Base-by-base conservation (phyloP, 2,888 invertebrate genomes). In the Pogonocherus hispidulus region DNA sequence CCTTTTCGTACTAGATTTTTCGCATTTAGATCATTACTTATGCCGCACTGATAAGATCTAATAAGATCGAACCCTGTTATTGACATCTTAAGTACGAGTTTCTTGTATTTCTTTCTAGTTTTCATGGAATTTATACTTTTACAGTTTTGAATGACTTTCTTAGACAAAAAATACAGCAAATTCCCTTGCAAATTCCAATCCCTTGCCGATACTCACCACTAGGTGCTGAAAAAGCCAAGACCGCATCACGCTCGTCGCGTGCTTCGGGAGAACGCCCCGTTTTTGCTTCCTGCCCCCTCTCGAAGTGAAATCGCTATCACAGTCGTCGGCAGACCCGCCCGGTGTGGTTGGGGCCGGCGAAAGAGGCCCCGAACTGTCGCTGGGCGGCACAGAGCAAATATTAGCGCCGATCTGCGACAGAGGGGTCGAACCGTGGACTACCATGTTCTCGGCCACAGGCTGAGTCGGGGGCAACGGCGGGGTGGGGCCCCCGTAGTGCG, bases 161-260 rank as follows among this genome's bases (percentile, higher is more conserved):
- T n/a, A n/a, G n/a, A n/a, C n/a, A n/a, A n/a, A n/a, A n/a, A n/a
- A n/a, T n/a, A n/a, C n/a, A n/a, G n/a, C n/a, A n/a, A n/a, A n/a
- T n/a, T n/a, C n/a, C n/a, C n/a, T n/a, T n/a, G n/a, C 4, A 49
- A 11, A 46, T 18, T 3, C 8, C n/a, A 56, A 27, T 27, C 32
- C 16, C 11, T 3, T 52, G 23, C 16, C 14, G 49, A 18, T 73
- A 86, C 92, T 90, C 85, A 97, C 97, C 86, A 97, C 96, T 81
- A 98, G 90, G 86, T 98, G 97, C 84, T 97, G 96, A 87, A 98
- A 98, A 73, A 98, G 90, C 98, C 98, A 98, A 62, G 96, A 94
- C 74, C 97, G 88, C 96, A 98, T 96, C 74, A 96, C 96, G 86
- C 96, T 96, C 62, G 98, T 98, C 74, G 98, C 98, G 83, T 96